phyloP scores from a whole-genome alignment of 2,797 vertebrate species.

The Tamandua tetradactyla region DNA sequence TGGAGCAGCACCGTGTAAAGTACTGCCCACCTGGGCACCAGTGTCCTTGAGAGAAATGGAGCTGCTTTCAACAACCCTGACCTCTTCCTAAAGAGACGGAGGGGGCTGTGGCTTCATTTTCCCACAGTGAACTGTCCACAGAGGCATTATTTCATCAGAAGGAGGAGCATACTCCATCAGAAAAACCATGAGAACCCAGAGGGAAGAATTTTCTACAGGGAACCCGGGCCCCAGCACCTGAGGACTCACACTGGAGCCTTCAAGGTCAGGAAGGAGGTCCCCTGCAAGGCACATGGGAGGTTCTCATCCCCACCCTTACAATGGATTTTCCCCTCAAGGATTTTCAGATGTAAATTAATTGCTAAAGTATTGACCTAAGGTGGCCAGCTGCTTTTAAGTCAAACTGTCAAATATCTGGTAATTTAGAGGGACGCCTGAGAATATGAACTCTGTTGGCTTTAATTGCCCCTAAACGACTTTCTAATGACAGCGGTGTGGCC shows the following conservation, averaged over 20 bases:
- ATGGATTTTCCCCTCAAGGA: slow-evolving; percentile 43
- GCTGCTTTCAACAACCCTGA: neutral
- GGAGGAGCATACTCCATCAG: neutral
- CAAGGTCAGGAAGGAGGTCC: neutral
- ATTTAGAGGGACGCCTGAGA: slow-evolving; percentile 12
- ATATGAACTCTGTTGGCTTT: no score
- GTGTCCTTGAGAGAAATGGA: neutral
- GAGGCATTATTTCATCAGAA: neutral
- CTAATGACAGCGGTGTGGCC: no score
- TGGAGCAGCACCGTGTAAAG: neutral
- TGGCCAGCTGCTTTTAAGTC: slow-evolving; percentile 50
- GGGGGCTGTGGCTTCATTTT: neutral
- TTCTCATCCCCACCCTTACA: slow-evolving; percentile 7
- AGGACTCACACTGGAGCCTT: neutral
- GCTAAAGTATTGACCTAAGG: slow-evolving; percentile 59
- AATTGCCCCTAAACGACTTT: no score
- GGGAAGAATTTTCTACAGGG: neutral
- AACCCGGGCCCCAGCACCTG: neutral
- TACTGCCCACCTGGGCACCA: neutral
- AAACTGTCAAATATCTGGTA: slow-evolving; percentile 32
- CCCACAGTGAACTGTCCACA: neutral
- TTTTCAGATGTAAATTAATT: slow-evolving; percentile 63
- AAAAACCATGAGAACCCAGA: neutral
- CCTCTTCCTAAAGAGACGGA: neutral
- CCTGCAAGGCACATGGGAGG: neutral